phyloP scores from a whole-genome alignment of 2,113 vertebrate species.

The Rhea pennata region DNA sequence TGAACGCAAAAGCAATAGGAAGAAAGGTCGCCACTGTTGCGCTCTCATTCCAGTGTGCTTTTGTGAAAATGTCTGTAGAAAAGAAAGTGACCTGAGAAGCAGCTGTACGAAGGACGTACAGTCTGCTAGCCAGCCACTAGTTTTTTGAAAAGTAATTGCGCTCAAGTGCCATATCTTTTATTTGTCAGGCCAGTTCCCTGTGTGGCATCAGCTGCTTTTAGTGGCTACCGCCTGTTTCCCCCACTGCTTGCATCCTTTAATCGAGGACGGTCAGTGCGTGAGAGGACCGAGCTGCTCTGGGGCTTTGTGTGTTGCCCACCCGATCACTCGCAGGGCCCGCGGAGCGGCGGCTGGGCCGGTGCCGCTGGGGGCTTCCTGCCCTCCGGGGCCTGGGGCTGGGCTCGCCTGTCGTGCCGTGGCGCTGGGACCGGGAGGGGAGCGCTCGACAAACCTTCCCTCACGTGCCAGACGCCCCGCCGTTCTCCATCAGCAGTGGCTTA shows the following conservation, averaged over 20 bases:
- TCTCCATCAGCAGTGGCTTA: background rate
- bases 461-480: background rate
- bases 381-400: accelerated
- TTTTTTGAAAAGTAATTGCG: background rate
- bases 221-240: background rate
- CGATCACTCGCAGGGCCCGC: background rate
- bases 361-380: background rate
- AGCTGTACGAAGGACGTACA: accelerated
- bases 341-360: background rate
- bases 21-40: background rate
- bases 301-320: background rate
- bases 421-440: background rate
- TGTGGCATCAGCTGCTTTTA: background rate
- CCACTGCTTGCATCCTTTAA: background rate
- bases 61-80: background rate
- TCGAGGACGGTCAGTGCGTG: background rate
- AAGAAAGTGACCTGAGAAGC: background rate
- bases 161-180: accelerated
- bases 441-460: background rate
- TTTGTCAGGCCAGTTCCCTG: background rate
- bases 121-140: background rate
- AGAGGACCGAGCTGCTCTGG: background rate
- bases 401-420: background rate
- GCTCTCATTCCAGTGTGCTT: background rate
- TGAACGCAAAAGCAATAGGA: background rate